These are phyloP conservation scores for Pipra filicauda DNA, from an alignment of 2,113 vertebrate species.

Conservation along the genomic window DNA sequence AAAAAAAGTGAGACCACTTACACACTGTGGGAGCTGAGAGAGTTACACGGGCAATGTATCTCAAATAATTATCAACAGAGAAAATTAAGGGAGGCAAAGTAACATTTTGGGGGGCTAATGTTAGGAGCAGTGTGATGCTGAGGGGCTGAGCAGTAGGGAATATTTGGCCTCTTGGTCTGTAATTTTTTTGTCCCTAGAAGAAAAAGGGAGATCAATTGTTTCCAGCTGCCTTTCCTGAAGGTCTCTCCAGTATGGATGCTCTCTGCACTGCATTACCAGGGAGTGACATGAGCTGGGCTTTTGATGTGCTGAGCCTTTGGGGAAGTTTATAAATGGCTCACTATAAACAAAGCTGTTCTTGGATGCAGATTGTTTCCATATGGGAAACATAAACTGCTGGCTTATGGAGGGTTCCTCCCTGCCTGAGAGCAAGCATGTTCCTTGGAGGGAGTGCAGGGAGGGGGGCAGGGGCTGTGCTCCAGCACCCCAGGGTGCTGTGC, in stretches of 20 bases:
- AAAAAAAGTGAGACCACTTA: neutral
- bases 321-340: constrained; percentile 42
- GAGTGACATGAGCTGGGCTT: constrained; percentile 26
- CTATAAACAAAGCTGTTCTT: constrained; percentile 51
- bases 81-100: neutral
- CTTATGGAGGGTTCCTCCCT: neutral
- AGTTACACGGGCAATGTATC: neutral
- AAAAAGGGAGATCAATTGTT: constrained; percentile 3
- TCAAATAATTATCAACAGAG: neutral
- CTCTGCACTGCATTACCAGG: neutral
- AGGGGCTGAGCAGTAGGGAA: neutral
- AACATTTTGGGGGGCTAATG: neutral
- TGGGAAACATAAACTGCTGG: constrained; percentile 12
- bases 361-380: constrained; percentile 58
- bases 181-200: constrained; percentile 1
- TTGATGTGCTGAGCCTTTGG: constrained; percentile 11
- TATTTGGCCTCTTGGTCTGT: neutral
- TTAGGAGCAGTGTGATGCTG: neutral
- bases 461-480: neutral
- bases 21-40: neutral
- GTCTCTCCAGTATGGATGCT: neutral
- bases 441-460: neutral
- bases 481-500: neutral
- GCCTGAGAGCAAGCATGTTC: neutral
- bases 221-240: constrained; percentile 43